Evolutionary conservation across 1,140 invertebrate genomes (phyloP).

Genomic region (Kradibia gibbosae): DNA sequence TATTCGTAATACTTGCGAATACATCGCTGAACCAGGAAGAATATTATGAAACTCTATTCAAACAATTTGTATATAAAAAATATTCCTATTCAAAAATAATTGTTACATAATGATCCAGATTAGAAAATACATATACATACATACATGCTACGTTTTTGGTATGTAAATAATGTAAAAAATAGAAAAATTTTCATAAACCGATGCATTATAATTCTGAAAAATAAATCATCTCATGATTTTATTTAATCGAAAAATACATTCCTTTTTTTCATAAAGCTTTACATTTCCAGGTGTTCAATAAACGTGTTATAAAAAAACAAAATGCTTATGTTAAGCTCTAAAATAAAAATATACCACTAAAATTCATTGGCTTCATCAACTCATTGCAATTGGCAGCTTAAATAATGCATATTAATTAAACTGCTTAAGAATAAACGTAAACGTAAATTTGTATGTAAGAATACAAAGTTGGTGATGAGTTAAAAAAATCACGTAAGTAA

Average conservation of each 20-base stretch:
- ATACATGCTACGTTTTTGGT: too few species aligned
- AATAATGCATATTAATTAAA: slow-evolving; percentile 42
- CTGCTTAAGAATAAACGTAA: neutral
- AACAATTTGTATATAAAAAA: too few species aligned
- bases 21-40: too few species aligned
- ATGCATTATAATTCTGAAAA: neutral
- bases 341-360: neutral
- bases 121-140: too few species aligned
- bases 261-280: neutral
- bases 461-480: too few species aligned
- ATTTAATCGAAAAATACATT: slow-evolving; percentile 6
- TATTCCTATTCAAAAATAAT: too few species aligned
- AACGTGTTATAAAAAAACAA: neutral
- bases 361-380: slow-evolving; percentile 29
- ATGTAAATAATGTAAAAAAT: too few species aligned
- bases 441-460: neutral
- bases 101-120: too few species aligned
- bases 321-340: neutral
- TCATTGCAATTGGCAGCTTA: slow-evolving; percentile 10
- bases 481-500: too few species aligned
- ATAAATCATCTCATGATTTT: neutral
- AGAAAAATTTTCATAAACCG: neutral
- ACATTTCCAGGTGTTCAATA: neutral
- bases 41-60: too few species aligned
- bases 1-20: too few species aligned